Percentiles rank a stretch among this genome's conserved stretches.
phyloP scores from a whole-genome alignment of 2,797 vertebrate species.

The Antennarius maculatus region DNA sequence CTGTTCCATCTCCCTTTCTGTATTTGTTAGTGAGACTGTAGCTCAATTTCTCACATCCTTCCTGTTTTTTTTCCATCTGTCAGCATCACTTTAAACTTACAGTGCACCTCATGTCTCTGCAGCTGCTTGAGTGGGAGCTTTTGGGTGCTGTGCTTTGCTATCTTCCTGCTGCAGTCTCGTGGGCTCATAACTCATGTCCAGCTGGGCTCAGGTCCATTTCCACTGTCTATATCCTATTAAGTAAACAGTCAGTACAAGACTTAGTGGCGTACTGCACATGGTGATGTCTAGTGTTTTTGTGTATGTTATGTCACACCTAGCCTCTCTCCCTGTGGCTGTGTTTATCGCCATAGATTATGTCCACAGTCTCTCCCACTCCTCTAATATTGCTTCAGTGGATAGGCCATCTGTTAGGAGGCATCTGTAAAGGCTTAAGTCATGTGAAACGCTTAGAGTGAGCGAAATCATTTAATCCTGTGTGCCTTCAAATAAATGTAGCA shows the following conservation, averaged over 20 bases:
- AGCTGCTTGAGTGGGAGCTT: slow-evolving; percentile 4
- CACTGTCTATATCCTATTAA: slow-evolving; percentile 28
- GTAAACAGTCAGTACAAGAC: slow-evolving; percentile 35
- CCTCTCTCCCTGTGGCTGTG: slow-evolving; percentile 11
- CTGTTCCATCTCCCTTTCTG: not conserved
- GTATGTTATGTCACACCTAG: not conserved
- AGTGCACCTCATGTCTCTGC: not conserved
- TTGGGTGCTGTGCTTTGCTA: not conserved
- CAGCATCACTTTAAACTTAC: not conserved
- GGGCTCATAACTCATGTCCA: slow-evolving; percentile 37
- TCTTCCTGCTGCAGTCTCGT: slow-evolving; percentile 36
- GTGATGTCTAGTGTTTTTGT: slow-evolving; percentile 12
- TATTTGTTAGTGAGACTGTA: slow-evolving; percentile 10
- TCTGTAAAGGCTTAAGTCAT: slow-evolving; percentile 18
- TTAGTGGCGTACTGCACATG: slow-evolving; percentile 2
- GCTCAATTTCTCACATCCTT: not conserved
- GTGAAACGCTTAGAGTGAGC: not conserved
- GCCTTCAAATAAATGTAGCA: too few species aligned
- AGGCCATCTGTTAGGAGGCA: slow-evolving; percentile 1
- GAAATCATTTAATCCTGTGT: not conserved
- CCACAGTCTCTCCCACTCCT: slow-evolving; percentile 14
- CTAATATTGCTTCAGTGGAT: slow-evolving; percentile 2
- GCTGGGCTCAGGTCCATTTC: slow-evolving; percentile 30
- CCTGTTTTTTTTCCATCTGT: not conserved
- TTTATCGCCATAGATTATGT: slow-evolving; percentile 16